Percentiles rank a stretch among this genome's conserved stretches.
Conservation (phyloP, 2,888 invertebrate species). For the Microchrysa polita region DNA sequence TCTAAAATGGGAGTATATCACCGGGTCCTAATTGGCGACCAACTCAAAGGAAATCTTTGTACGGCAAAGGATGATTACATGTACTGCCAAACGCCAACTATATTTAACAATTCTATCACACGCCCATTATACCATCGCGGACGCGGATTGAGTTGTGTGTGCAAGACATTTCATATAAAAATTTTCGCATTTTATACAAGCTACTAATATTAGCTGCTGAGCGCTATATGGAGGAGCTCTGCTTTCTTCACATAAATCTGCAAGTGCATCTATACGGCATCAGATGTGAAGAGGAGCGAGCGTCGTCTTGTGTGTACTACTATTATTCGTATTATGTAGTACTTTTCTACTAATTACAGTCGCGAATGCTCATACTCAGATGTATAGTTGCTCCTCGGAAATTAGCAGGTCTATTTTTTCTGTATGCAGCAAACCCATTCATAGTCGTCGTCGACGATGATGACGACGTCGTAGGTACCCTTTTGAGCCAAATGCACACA, state of each 20-base stretch:
- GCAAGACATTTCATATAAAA: slow-evolving; percentile 33
- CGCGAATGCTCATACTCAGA: slow-evolving; percentile 23
- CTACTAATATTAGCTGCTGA: not conserved
- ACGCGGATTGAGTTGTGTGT: too few relatives aligned
- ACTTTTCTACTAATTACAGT: slow-evolving; percentile 38
- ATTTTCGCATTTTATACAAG: slow-evolving; percentile 31
- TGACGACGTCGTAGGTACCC: not conserved
- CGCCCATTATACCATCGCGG: slow-evolving; percentile 31
- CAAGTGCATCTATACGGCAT: too few relatives aligned
- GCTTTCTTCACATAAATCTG: too few relatives aligned
- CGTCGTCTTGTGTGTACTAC: not conserved
- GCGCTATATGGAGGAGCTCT: too few relatives aligned
- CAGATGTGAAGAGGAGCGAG: not conserved
- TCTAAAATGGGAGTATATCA: slow-evolving; percentile 39
- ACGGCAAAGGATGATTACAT: not conserved
- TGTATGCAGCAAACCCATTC: not conserved
- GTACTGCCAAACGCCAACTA: not conserved
- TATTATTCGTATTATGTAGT: not conserved
- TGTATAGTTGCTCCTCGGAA: slow-evolving; percentile 12
- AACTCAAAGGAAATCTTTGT: slow-evolving; percentile 1
- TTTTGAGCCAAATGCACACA: slow-evolving; percentile 31
- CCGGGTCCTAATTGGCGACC: slow-evolving; percentile 35
- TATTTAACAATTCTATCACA: slow-evolving; percentile 36
- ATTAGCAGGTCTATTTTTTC: slow-evolving; percentile 23
- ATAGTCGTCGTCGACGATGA: not conserved